Conservation (phyloP, 37 sponge, comb jelly and placozoan genomes). For the Axinella damicornis region DNA sequence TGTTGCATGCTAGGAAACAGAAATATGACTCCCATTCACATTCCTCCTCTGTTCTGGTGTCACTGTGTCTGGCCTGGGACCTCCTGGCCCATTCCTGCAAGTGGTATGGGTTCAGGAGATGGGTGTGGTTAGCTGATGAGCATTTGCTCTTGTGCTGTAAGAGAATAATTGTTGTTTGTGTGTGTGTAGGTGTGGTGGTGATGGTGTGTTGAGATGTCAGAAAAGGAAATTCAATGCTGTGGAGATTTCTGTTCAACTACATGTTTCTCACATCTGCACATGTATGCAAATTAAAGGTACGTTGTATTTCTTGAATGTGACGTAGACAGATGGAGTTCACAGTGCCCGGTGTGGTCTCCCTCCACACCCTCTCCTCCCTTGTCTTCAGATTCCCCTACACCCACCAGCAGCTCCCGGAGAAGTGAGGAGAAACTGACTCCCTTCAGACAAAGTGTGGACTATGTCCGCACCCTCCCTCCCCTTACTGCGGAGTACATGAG, state of each 20-base stretch:
- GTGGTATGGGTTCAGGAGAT: no score
- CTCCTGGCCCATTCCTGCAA: background rate
- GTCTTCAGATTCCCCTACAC: conserved; percentile 62
- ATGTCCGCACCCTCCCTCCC: background rate
- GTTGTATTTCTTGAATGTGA: conserved; percentile 86
- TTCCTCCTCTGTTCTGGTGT: background rate
- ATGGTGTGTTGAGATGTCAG: conserved; percentile 56
- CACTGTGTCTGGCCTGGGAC: conserved; percentile 19
- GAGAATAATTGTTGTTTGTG: no score
- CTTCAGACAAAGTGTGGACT: background rate
- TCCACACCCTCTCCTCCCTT: conserved; percentile 54
- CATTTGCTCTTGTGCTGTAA: no score
- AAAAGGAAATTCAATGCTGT: conserved; percentile 70
- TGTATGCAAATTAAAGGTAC: background rate
- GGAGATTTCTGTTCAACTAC: conserved; percentile 63
- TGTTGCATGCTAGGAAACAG: no score
- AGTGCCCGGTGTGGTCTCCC: conserved; percentile 54
- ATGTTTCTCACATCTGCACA: conserved; percentile 18
- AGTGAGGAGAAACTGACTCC: conserved; percentile 31
- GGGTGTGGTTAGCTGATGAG: no score
- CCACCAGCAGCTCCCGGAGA: conserved; percentile 31
- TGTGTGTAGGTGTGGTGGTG: conserved; percentile 35
- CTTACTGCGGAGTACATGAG: conserved; percentile 14
- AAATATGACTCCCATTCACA: background rate
- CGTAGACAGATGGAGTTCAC: conserved; percentile 84